Percentiles rank a stretch among this genome's conserved stretches.
Conservation (phyloP, 23 tunicate genomes). For the Styela clava region DNA sequence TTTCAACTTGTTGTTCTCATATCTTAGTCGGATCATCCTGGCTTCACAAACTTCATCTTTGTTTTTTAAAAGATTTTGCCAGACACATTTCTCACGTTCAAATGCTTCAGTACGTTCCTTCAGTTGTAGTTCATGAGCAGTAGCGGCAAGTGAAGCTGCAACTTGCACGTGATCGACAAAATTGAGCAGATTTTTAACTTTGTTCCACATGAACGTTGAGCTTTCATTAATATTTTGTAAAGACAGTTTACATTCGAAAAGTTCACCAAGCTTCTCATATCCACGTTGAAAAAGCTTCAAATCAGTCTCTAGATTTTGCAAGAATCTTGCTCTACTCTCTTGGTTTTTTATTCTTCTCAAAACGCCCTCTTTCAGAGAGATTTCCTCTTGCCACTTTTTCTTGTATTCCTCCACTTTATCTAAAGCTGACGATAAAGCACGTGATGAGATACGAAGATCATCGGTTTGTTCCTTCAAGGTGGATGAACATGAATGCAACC, state of each 20-base stretch:
- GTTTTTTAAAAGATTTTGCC: background rate
- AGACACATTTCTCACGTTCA: background rate
- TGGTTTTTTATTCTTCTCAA: background rate
- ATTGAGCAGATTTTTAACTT: background rate
- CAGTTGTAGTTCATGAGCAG: background rate
- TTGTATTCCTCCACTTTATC: slow-evolving; percentile 11
- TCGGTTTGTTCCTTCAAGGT: slow-evolving; percentile 20
- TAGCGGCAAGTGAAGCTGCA: background rate
- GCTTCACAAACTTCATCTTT: background rate
- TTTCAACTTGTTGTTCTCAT: background rate
- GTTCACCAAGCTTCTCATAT: background rate
- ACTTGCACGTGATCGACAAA: slow-evolving; percentile 1
- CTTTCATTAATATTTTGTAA: background rate
- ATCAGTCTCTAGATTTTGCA: background rate
- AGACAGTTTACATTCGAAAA: background rate
- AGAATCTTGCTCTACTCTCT: background rate
- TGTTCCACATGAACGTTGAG: background rate
- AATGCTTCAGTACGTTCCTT: background rate
- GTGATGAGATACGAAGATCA: background rate
- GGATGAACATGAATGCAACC: background rate
- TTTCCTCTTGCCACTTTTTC: slow-evolving; percentile 2
- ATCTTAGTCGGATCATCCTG: background rate
- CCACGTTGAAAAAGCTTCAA: background rate
- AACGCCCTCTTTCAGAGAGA: background rate
- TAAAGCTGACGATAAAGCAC: background rate